Evolutionary conservation across 2,888 invertebrate genomes (phyloP), one percentile per base, ranked within the genome.

Genomic region (Actias luna): DNA sequence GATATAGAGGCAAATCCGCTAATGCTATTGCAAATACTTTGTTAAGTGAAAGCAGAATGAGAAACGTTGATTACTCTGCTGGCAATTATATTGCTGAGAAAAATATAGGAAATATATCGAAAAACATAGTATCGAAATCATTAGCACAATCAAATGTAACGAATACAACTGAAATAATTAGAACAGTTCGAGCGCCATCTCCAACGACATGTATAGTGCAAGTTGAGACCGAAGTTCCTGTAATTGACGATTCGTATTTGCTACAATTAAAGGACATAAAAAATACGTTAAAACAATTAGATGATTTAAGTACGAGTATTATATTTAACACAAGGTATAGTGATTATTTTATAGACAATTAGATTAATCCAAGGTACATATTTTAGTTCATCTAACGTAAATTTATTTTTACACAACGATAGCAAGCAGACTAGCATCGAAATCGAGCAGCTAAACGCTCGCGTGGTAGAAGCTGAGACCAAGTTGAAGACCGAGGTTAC

Each of bases 371-470:
- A 22, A 46, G 10, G 8, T 46, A 22, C 7, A 46, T 22, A 46
- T 46, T 46, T 46, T 10, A 22, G 18, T 46, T 46, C 46, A 22
- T 46, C 8, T 25, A 22, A 50, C 12, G 10, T 25, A 50, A 50
- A 50, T 18, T 60, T 55, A 29, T 65, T 31, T n/a, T 66, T 70
- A 12, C 69, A 76, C 78, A 85, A 76, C 63, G 62, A 68, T 90
- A 98, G 99, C 94, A 99, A 99, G 94, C 98, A 98, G 94, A 97
- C 98, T 88, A 97, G 98, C 94, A 98, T 99, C 89, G 99, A 99
- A 94, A 98, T 99, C 87, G 99, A 99, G 93, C 98, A 98, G 92
- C 94, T 99, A 92, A 98, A 94, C 88, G 97, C 98, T 79, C 98
- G 99, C 79, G 97, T 99, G 76, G 97, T 98, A 68, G 99, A 99